Base-by-base conservation (phyloP, 2,113 vertebrate species). In the Anser cygnoides region DNA sequence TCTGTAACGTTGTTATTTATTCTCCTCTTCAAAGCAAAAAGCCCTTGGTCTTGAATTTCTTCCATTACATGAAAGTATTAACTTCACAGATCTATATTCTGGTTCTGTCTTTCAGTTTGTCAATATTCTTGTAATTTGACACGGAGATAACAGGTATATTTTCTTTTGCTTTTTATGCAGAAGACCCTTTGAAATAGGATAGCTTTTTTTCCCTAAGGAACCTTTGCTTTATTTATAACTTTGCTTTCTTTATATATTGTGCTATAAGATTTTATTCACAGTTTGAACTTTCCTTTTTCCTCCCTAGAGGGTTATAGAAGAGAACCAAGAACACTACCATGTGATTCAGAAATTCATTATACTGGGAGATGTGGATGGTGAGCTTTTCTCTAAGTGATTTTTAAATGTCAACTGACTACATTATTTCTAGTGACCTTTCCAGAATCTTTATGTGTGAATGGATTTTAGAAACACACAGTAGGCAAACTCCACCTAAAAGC, bases 321-420 rank as follows among this genome's bases (percentile, higher is more conserved):
- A 99, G 94, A 99, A 98, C 59, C 98, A 97, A 93, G 99, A 99
- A 72, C 99, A 99, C 94, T 99, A 99, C 91, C 99, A 99, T 62
- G 55, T 99, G 90, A 99, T 99, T 97, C 99, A 99, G 97, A 99
- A 99, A 97, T 99, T 98, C 92, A 97, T 99, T 96, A 99, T 99
- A 96, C 97, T 99, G 67, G 99, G 98, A 96, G 99, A 99, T 91
- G 98, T 99, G 78, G 99, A 99, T 84, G 99, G 99, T 99, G 96
- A 98, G 97, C 66, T 95, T 91, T 95, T 84, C 41, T 87, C 33
- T 15, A 37, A 87, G 59, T 91, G 44, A 61, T 77, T 93, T 82
- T 88, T 86, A 89, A 49, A 86, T 67, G 80, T 92, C 61, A 92
- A 4, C 21, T 83, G 43, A 50, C 87, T 80, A 41, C 31, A 13